A percentile compares a stretch with the other conserved stretches of the same genome.
Conservation (phyloP, 2,888 invertebrate genomes). For the Sympetrum striolatum region DNA sequence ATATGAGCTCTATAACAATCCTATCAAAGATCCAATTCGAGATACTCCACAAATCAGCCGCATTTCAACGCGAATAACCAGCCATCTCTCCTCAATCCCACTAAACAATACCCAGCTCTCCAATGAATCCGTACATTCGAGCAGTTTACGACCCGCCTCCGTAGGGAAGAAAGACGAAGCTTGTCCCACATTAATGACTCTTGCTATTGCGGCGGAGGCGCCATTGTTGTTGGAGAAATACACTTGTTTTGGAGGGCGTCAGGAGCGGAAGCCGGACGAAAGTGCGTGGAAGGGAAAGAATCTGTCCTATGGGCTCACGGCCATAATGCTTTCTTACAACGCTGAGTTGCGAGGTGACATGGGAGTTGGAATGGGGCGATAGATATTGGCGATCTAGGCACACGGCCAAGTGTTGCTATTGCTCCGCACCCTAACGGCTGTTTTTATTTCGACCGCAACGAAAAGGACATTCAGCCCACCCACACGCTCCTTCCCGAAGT, state of each 20-base stretch:
- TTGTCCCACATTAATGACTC: neutral
- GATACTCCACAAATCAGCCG: too few species aligned
- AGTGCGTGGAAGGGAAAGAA: neutral
- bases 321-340: slow-evolving; percentile 7
- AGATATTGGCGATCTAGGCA: slow-evolving; percentile 33
- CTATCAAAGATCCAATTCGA: too few species aligned
- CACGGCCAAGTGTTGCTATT: slow-evolving; percentile 25
- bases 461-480: neutral
- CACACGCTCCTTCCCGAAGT: neutral
- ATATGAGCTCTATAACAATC: too few species aligned
- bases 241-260: neutral
- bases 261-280: neutral
- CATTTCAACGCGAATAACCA: too few species aligned
- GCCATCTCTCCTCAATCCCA: too few species aligned
- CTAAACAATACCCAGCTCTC: too few species aligned
- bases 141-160: neutral
- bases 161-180: neutral
- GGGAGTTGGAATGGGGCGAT: neutral
- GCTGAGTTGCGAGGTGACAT: slow-evolving; percentile 21
- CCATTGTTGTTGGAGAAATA: neutral
- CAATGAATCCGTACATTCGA: too few species aligned
- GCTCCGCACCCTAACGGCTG: neutral
- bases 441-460: neutral
- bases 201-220: neutral
- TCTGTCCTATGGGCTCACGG: neutral